Evolutionary conservation across 2,797 vertebrate genomes (phyloP), one percentile per base, ranked within the genome.

Genomic region (Semotilus atromaculatus): DNA sequence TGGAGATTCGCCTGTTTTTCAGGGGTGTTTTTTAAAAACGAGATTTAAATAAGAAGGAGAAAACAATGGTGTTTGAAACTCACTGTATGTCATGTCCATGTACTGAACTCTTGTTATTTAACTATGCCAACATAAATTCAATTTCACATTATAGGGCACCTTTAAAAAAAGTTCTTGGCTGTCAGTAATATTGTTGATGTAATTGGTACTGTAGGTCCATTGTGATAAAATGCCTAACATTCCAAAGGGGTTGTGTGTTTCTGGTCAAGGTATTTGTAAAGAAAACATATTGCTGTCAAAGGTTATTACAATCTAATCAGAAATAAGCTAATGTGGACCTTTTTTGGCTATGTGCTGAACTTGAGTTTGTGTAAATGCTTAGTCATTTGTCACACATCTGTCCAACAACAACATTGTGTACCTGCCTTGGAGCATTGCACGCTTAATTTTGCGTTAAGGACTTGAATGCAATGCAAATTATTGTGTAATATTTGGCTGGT

Each of bases 331-430:
- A 79, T 40, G 71, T 75, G 66, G 45, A 26, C 91, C 90, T 89
- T 91, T 89, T 92, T 88, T 88, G 88, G 90, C 38, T 58, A 80
- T 77, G 74, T 43, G 55, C 73, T 67, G 72, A 72, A 34, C 51
- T 83, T 76, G 9, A 48, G 72, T 86, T 88, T 66, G 80, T 83
- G 67, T 68, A 26, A 45, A 55, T 38, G 64, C 72, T 79, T 77
- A 9, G 31, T 81, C 55, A 58, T 80, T 60, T 85, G 53, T 80
- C 48, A 68, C 73, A 40, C 31, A 3, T 83, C 78, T 23, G 51
- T 85, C 88, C 85, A 90, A 89, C 86, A 87, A 74, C 82, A 90
- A 89, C 73, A 89, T 36, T 58, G 34, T 14, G 53, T 72, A 81
- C 86, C 85, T 85, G 80, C 66, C 80, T 74, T 58, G 71, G 67